A percentile compares a stretch with the other conserved stretches of the same genome.
phyloP scores from a whole-genome alignment of 2,888 invertebrate species.

The Philereme vetulata region DNA sequence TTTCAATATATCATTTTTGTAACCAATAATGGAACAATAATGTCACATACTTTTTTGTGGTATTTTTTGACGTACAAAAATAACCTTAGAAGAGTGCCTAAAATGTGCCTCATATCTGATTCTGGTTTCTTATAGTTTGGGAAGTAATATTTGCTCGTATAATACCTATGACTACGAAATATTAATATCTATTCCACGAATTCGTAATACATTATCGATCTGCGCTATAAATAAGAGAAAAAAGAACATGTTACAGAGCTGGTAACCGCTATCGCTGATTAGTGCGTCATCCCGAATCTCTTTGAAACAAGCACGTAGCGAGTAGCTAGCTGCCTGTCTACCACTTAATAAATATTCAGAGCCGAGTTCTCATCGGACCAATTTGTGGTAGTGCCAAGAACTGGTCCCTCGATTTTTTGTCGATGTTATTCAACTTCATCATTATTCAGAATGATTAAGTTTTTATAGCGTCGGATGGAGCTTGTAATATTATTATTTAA shows the following conservation, averaged over 20 bases:
- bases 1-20: background rate
- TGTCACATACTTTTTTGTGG: background rate
- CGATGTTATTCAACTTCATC: conserved; percentile 62
- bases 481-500: conserved; percentile 63
- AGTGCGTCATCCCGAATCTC: conserved; percentile 69
- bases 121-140: conserved; percentile 4
- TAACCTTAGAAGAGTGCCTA: background rate
- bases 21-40: background rate
- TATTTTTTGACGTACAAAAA: background rate
- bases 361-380: conserved; percentile 63
- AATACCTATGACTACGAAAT: background rate
- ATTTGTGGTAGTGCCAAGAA: conserved; percentile 65
- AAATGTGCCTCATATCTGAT: background rate
- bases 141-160: background rate
- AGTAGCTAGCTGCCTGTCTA: background rate
- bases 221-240: conserved; percentile 58
- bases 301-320: conserved; percentile 52
- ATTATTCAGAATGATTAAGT: conserved; percentile 59
- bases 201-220: conserved; percentile 44
- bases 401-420: conserved; percentile 69
- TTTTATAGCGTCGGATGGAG: conserved; percentile 64
- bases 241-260: conserved; percentile 53
- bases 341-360: conserved; percentile 76
- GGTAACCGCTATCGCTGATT: conserved; percentile 51
- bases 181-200: conserved; percentile 4